Evolutionary conservation across 2,888 invertebrate species (phyloP).

Genomic region (Pyrrhosoma nymphula): DNA sequence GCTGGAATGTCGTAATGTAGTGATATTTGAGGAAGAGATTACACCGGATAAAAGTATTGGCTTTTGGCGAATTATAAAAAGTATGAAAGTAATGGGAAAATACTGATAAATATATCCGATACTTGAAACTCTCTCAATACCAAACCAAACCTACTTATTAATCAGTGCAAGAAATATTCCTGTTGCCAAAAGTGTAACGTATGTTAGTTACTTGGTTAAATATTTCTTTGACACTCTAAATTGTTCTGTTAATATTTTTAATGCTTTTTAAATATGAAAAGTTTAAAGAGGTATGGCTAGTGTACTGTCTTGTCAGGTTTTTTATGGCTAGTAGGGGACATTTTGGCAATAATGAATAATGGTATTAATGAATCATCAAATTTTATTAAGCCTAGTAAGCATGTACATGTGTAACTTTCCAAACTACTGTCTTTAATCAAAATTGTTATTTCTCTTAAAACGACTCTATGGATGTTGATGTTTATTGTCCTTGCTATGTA

Average conservation of each 20-base stretch:
- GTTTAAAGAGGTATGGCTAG: not conserved
- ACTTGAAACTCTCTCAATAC: too few relatives aligned
- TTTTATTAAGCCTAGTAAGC: not conserved
- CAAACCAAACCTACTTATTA: too few relatives aligned
- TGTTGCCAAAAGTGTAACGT: not conserved
- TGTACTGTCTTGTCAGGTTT: not conserved
- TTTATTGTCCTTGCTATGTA: constrained; percentile 38
- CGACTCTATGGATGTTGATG: constrained; percentile 61
- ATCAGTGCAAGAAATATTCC: not conserved
- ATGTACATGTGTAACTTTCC: not conserved
- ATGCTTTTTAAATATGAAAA: not conserved
- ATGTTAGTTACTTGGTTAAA: not conserved
- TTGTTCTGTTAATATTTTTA: not conserved
- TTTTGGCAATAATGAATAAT: not conserved
- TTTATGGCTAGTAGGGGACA: not conserved
- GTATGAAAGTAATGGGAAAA: too few relatives aligned
- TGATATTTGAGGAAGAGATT: too few relatives aligned
- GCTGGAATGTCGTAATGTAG: too few relatives aligned
- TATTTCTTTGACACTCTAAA: not conserved
- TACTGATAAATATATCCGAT: too few relatives aligned
- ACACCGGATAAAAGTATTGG: too few relatives aligned
- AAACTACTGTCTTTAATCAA: constrained; percentile 38
- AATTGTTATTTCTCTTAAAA: constrained; percentile 46
- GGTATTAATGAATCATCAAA: not conserved
- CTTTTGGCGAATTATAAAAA: too few relatives aligned